Percentiles rank a stretch among this genome's conserved stretches.
These are phyloP conservation scores for Drosophila suzukii DNA, from an alignment of 1,140 invertebrate genomes.

Conservation along the genomic window DNA sequence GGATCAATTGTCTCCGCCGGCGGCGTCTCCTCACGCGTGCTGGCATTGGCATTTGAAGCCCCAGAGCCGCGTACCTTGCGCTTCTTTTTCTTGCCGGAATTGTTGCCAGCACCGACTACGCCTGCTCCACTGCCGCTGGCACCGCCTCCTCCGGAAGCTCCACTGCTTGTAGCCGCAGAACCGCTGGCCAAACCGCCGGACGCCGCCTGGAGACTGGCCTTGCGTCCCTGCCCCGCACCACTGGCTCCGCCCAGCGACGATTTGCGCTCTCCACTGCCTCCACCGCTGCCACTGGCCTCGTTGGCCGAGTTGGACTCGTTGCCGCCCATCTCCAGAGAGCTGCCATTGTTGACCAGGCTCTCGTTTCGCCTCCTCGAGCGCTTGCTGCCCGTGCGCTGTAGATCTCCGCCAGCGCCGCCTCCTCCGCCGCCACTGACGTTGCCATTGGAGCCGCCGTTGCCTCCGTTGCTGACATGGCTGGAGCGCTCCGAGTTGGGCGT, in stretches of 20 bases:
- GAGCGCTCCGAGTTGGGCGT: constrained; percentile 77
- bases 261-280: constrained; percentile 40
- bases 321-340: constrained; percentile 70
- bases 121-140: constrained; percentile 26
- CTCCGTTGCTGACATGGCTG: constrained; percentile 57
- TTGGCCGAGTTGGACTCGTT: constrained; percentile 83
- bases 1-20: constrained; percentile 94
- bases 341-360: constrained; percentile 59
- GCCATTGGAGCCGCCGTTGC: constrained; percentile 48
- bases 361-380: constrained; percentile 76
- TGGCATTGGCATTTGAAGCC: constrained; percentile 53
- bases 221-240: constrained; percentile 48
- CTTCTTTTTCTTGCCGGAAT: constrained; percentile 90
- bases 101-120: constrained; percentile 47
- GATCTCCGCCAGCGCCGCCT: constrained; percentile 35
- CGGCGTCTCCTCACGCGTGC: constrained; percentile 89
- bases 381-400: constrained; percentile 70
- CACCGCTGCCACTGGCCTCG: constrained; percentile 63
- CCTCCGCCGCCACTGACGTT: constrained; percentile 30
- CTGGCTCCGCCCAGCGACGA: constrained; percentile 18
- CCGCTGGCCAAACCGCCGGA: constrained; percentile 27
- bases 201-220: constrained; percentile 41
- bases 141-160: constrained; percentile 21
- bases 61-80: constrained; percentile 87
- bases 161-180: constrained; percentile 23